phyloP scores from a whole-genome alignment of 2,113 vertebrate genomes.

The Setophaga petechia region DNA sequence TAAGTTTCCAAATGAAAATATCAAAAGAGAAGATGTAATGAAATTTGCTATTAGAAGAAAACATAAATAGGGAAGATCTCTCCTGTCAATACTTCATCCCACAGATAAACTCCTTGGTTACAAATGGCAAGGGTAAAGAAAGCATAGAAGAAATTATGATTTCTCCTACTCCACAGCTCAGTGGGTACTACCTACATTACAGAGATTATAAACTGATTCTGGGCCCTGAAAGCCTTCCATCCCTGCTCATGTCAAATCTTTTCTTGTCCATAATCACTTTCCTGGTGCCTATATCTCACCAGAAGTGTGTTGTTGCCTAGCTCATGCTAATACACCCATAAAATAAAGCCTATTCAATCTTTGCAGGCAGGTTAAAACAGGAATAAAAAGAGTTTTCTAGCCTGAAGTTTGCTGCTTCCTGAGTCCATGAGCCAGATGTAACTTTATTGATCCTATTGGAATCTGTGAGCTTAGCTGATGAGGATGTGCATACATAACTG shows the following conservation, averaged over 20 bases:
- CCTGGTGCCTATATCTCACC: neutral
- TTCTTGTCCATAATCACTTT: neutral
- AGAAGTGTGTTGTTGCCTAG: neutral
- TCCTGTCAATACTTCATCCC: neutral
- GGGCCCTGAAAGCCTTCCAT: neutral
- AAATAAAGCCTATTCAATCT: neutral
- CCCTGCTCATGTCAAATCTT: neutral
- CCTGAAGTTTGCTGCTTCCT: neutral
- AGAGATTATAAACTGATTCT: neutral
- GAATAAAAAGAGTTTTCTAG: neutral
- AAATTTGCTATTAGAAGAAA: neutral
- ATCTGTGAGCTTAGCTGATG: neutral
- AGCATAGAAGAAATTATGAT: neutral
- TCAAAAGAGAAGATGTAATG: neutral
- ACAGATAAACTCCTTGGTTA: neutral
- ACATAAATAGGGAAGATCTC: neutral
- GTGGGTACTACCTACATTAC: fast-evolving
- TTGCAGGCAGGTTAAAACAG: neutral
- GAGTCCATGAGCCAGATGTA: neutral
- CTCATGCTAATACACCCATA: neutral
- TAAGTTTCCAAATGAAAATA: neutral
- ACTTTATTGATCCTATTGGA: neutral
- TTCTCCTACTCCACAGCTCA: neutral
- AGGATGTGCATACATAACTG: fast-evolving
- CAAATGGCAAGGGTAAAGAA: neutral